Base-by-base conservation (phyloP, 1,140 invertebrate species). In the Aphidius ervi region DNA sequence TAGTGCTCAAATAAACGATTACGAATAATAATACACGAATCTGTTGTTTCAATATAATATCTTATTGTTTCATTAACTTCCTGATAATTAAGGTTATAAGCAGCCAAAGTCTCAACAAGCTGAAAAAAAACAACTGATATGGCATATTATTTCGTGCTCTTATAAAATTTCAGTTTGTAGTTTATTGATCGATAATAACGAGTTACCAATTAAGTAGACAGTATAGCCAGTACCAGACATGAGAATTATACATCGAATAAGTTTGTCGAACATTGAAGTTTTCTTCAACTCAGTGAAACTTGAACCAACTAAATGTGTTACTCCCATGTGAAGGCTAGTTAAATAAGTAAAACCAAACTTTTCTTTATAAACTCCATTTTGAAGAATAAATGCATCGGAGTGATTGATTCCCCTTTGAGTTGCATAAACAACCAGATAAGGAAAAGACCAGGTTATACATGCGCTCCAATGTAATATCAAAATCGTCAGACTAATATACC, bases 391-490 rank as follows among this genome's bases (percentile, higher is more conserved):
- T 37, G 62, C 58, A 49, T 65, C 58, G 9, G 67, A 66, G 10
- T 65, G 43, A 69, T 69, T 42, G 5, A 68, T 59, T 2, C 43
- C 39, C 8, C 46, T 56, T 40, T 46, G 43, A 23, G 41, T 59
- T 40, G 70, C 37, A 50, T 76, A 67, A 23, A 66, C 50, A n/a
- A 70, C 47, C 10, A 75, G 46, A n/a, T 71, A 70, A 4, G 74
- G 73, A 59, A 70, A 69, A 5, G 58, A 48, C 6, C 70, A 70
- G 45, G 64, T 70, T 16, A 74, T 9, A 56, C 74, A 76, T 4
- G 72, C 68, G 50, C 65, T 65, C 74, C 73, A 76, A 46, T 76
- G 74, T 59, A 73, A 66, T 46, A 74, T 67, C 20, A 76, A 55
- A 40, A 64, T 6, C 6, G 70, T 70, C 10, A 74, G 46, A 6